Percentiles rank a stretch among this genome's conserved stretches.
Evolutionary conservation across 1,140 invertebrate genomes (phyloP).

Genomic region (Cyrtorhinus lividipennis): DNA sequence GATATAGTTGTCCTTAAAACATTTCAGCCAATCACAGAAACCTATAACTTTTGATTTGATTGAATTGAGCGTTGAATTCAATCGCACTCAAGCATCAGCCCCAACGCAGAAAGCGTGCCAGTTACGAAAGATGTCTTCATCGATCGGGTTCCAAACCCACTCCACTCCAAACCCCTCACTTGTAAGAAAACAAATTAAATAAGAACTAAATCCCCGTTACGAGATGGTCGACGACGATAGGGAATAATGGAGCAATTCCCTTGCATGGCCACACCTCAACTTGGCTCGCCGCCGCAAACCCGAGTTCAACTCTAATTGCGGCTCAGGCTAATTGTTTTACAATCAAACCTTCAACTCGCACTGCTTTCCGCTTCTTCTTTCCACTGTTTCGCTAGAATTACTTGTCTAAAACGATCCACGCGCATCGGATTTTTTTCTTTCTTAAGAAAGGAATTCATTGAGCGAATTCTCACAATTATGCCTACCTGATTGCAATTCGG

Average conservation of each 20-base stretch:
- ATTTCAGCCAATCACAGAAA: too few species aligned
- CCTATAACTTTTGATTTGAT: too few species aligned
- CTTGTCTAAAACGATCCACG: too few species aligned
- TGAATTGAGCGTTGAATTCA: too few species aligned
- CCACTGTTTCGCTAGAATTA: too few species aligned
- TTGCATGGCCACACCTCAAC: background rate
- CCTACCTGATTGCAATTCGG: too few species aligned
- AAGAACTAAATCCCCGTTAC: background rate
- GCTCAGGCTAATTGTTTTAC: background rate
- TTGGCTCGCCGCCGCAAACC: background rate
- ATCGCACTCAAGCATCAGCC: too few species aligned
- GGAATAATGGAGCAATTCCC: constrained; percentile 8
- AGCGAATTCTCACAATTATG: too few species aligned
- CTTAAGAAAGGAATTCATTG: too few species aligned
- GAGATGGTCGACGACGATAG: background rate
- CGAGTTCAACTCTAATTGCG: background rate
- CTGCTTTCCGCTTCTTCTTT: background rate
- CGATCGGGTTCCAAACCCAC: background rate
- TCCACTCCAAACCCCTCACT: background rate
- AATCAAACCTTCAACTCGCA: constrained; percentile 1
- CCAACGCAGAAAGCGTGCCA: too few species aligned
- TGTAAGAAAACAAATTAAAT: constrained; percentile 3
- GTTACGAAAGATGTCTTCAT: constrained; percentile 3
- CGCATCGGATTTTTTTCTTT: too few species aligned
- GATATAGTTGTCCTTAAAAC: too few species aligned